Evolutionary conservation across 2,113 vertebrate genomes (phyloP), one percentile per base, ranked within the genome.

Genomic region (Mormyrus iriodes): DNA sequence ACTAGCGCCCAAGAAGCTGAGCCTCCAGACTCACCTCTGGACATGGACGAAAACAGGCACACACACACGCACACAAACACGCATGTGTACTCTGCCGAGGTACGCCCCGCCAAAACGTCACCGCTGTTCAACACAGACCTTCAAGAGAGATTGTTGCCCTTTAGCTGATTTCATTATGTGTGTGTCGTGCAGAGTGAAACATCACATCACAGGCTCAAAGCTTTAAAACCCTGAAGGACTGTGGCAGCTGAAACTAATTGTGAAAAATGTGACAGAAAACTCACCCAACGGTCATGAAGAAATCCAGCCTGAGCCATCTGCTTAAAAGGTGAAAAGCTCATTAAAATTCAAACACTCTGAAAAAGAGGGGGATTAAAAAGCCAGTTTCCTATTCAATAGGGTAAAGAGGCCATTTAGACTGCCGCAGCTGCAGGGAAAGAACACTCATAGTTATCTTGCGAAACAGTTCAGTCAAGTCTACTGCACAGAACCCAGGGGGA

Each of bases 341-440:
- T 96, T 95, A 95, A 95, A 94, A 95, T 94, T 94, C 93, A 94
- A 88, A 94, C 90, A 92, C 92, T 92, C 92, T 93, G 94, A 94
- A 93, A 94, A 94, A 93, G 89, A 93, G 94, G 95, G 89, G 94
- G 95, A 95, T 95, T 95, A 95, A 95, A 95, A 94, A 94, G 92
- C 92, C 90, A 91, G 93, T 91, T 92, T 93, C 93, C 92, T 94
- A 93, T 92, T 95, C 93, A 93, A 93, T 92, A 93, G 91, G 90
- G 93, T 79, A 27, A 90, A 91, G 90, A 91, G 73, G 82, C 82
- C 48, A 61, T 91, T 90, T 91, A 90, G 88, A 51, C n/a, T 61
- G 42, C 73, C 53, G 90, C 90, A 91, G 91, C 92, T 93, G 92
- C 92, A 90, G 93, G 92, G 93, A 92, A 91, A 93, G 92, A 91